Percentiles rank a stretch among this genome's conserved stretches.
Evolutionary conservation across 64 coral and sea anemone genomes (phyloP).

Genomic region (Trachythela sp.): DNA sequence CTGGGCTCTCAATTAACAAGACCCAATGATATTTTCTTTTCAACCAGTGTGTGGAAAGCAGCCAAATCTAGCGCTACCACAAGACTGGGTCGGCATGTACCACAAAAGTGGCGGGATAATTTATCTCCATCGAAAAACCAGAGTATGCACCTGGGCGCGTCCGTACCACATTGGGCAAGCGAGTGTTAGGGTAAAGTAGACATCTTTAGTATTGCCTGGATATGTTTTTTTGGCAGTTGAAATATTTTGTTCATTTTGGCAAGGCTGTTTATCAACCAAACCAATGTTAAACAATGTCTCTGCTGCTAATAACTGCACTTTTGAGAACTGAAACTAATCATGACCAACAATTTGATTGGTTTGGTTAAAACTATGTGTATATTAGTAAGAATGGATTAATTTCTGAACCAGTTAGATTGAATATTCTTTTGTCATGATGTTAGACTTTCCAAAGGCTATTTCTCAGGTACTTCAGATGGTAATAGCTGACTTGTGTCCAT

Average conservation of each 20-base stretch:
- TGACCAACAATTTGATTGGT: background rate
- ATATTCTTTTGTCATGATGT: too few relatives aligned
- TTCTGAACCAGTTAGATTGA: too few relatives aligned
- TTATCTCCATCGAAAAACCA: constrained; percentile 75
- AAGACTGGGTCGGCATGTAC: constrained; percentile 83
- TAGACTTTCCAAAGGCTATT: too few relatives aligned
- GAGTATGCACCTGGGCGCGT: constrained; percentile 89
- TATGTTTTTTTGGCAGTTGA: background rate
- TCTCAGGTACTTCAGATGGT: too few relatives aligned
- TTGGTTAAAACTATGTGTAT: too few relatives aligned
- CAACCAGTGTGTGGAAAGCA: constrained; percentile 57
- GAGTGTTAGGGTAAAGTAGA: constrained; percentile 80
- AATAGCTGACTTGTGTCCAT: too few relatives aligned
- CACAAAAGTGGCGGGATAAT: constrained; percentile 93
- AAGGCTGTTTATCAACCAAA: background rate
- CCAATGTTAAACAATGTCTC: background rate
- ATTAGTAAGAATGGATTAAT: too few relatives aligned
- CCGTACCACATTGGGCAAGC: constrained; percentile 92
- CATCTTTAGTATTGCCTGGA: background rate
- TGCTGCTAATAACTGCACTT: background rate
- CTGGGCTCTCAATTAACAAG: too few relatives aligned
- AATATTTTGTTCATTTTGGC: background rate
- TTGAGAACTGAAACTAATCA: background rate
- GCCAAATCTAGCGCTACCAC: constrained; percentile 81
- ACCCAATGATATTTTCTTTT: constrained; percentile 9